Base-by-base conservation (phyloP, 2,797 vertebrate species). In the Margarornis squamiger region DNA sequence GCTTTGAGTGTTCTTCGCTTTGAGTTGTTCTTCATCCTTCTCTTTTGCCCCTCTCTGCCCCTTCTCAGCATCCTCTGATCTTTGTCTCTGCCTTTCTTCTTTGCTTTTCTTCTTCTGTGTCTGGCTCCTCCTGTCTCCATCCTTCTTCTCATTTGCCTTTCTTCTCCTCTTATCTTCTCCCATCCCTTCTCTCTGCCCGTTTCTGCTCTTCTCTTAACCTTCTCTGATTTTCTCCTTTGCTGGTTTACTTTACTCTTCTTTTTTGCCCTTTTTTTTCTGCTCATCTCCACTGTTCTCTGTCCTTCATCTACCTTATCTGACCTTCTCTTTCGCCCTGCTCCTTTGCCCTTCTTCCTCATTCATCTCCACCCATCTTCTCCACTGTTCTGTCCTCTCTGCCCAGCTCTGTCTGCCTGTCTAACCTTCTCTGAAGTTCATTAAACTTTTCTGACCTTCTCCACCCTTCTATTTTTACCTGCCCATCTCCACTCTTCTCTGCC, bases 351-450 rank as follows among this genome's bases (percentile, higher is more conserved):
- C 58, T 58, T 52, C 29, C 38, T 29, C 21, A 11, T 58, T 51
- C 38, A 34, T 27, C 30, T 39, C 11, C 3, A 5, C 12, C 6
- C 18, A 34, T 14, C 17, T 45, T 71, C 62, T 51, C n/a, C 0
- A 0, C 21, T 38, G 16, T 30, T n/a, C 36, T 45, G 8, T 45
- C 41, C 62, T 30, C 10, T 36, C 34, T 1, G 0, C 18, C 12
- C 18, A 67, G 54, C 39, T 74, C 46, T 1, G 1, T 18, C 29
- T 36, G n/a, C 45, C 57, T 34, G 43, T 63, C 38, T 38, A 36
- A 49, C 14, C 21, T 63, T 51, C 63, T 83, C 38, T 63, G 61
- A 32, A 63, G 39, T 43, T 43, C 29, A 32, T 63, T 23, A 21
- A 63, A 43, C 61, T 63, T 63, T 21, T 43, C 61, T 24, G 32